Evolutionary conservation across 2,113 vertebrate genomes (phyloP).

Genomic region (Gavialis gangeticus): DNA sequence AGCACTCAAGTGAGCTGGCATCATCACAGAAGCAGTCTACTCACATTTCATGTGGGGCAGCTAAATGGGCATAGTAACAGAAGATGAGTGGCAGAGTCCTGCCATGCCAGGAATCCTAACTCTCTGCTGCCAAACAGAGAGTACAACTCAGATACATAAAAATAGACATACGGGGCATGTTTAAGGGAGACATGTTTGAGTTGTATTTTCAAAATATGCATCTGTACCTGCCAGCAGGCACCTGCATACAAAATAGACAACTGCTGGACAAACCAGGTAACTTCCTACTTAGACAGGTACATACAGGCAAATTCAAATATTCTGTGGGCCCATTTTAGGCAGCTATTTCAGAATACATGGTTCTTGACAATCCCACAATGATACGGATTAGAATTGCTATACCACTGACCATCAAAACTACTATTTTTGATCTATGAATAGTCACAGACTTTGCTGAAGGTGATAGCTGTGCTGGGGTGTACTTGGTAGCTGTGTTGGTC

Average conservation of each 20-base stretch:
- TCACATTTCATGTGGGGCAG: neutral
- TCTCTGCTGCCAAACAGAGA: too few relatives aligned
- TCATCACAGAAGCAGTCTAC: conserved; percentile 1
- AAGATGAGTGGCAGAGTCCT: neutral
- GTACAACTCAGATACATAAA: neutral
- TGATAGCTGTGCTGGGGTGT: too few relatives aligned
- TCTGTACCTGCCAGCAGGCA: neutral
- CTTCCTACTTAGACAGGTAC: neutral
- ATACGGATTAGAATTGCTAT: too few relatives aligned
- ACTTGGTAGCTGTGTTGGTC: too few relatives aligned
- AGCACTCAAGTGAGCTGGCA: neutral
- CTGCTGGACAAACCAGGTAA: neutral
- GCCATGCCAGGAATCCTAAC: neutral
- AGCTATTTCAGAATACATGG: too few relatives aligned
- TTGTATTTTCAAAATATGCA: neutral
- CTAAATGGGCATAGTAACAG: neutral
- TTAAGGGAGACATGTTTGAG: neutral
- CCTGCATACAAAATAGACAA: neutral
- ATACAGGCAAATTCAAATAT: neutral
- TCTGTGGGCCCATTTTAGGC: neutral
- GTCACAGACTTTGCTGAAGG: too few relatives aligned
- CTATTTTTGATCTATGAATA: too few relatives aligned
- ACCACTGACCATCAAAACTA: too few relatives aligned
- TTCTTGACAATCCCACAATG: too few relatives aligned
- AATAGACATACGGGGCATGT: neutral